Evolutionary conservation across 2,797 vertebrate species (phyloP).

Genomic region (Agapornis canus): DNA sequence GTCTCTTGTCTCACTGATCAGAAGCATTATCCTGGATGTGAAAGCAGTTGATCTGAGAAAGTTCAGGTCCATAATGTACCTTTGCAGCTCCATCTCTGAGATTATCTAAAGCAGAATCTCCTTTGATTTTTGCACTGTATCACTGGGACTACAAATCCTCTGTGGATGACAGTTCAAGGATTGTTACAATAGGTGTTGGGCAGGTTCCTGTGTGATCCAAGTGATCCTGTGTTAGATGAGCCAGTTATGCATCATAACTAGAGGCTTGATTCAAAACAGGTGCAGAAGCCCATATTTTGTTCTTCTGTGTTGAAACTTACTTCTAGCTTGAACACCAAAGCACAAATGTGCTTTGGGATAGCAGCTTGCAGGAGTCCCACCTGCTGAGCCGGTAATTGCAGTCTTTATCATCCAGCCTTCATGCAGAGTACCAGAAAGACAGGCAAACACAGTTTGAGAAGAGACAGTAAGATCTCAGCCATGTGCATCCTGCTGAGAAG

Average conservation of each 20-base stretch:
- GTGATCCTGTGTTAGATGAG: neutral
- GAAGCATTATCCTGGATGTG: neutral
- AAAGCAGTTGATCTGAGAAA: neutral
- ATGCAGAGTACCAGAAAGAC: neutral
- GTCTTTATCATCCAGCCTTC: neutral
- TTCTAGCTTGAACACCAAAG: neutral
- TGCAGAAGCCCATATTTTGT: neutral
- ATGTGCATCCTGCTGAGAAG: neutral
- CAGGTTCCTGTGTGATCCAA: neutral
- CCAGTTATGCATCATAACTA: neutral
- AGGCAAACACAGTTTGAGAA: neutral
- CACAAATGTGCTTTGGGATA: neutral
- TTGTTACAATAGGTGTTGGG: neutral
- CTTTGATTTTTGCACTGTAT: neutral
- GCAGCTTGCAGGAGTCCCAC: neutral
- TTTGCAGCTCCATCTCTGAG: neutral
- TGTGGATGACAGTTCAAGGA: neutral
- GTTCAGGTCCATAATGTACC: neutral
- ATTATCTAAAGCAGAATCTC: neutral
- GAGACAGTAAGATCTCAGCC: neutral
- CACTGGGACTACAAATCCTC: neutral
- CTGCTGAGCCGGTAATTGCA: slow-evolving; percentile 28
- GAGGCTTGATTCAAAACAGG: neutral
- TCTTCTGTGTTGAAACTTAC: neutral
- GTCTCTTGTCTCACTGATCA: neutral